Conservation (phyloP, 1,140 invertebrate species). For the Neotoxoptera formosana region DNA sequence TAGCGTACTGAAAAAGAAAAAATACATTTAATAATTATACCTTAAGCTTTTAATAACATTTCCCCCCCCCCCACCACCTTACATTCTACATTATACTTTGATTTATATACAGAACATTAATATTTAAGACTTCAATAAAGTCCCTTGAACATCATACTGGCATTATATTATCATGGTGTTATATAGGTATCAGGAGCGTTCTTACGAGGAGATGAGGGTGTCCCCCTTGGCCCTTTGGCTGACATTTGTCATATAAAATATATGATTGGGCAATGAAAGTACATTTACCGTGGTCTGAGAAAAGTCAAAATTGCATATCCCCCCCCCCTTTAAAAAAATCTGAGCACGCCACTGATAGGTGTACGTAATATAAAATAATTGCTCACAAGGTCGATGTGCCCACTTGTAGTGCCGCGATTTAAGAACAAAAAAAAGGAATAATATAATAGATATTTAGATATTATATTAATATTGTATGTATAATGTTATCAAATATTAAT, state of each 20-base stretch:
- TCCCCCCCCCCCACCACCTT: too few relatives aligned
- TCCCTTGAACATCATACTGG: neutral
- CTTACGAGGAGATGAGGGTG: too few relatives aligned
- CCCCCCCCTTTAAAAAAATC: too few relatives aligned
- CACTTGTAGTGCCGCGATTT: neutral
- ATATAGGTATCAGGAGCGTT: neutral
- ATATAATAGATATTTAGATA: neutral
- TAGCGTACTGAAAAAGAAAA: neutral
- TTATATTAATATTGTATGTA: neutral
- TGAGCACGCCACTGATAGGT: too few relatives aligned
- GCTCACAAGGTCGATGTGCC: neutral
- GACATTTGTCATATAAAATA: too few relatives aligned
- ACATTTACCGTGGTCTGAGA: too few relatives aligned
- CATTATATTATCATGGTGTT: neutral
- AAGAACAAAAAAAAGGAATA: neutral
- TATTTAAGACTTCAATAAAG: conserved; percentile 16
- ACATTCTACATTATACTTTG: neutral
- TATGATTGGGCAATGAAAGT: too few relatives aligned
- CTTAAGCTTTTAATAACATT: neutral
- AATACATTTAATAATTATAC: neutral
- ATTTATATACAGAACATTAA: conserved; percentile 20
- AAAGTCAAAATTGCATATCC: too few relatives aligned
- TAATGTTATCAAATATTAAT: neutral
- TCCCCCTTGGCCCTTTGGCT: too few relatives aligned
- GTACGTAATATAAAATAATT: neutral